Conservation (phyloP, 1,140 invertebrate genomes). For the Ips typographus region DNA sequence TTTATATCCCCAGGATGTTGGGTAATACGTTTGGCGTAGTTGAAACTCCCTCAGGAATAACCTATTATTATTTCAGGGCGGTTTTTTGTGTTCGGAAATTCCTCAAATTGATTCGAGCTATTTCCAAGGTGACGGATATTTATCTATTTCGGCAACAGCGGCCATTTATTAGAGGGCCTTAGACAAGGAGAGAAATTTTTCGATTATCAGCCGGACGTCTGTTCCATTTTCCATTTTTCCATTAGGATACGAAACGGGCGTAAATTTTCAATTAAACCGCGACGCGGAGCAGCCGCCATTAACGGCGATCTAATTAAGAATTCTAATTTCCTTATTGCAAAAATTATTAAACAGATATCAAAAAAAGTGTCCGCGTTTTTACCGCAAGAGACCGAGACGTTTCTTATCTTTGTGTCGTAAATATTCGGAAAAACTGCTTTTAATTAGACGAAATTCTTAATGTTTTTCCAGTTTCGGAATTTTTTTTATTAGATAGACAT, state of each 20-base stretch:
- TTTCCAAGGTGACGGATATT: slow-evolving; percentile 15
- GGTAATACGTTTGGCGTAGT: slow-evolving; percentile 12
- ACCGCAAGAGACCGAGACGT: slow-evolving; percentile 12
- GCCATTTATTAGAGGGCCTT: neutral
- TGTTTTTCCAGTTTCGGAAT: slow-evolving; percentile 1
- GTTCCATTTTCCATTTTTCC: slow-evolving; percentile 35
- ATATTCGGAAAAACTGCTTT: slow-evolving; percentile 27
- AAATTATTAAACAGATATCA: slow-evolving; percentile 37
- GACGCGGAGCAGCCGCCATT: slow-evolving; percentile 29
- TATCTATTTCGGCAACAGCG: slow-evolving; percentile 8
- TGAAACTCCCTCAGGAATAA: slow-evolving; percentile 16
- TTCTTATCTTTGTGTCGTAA: slow-evolving; percentile 23
- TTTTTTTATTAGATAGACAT: neutral
- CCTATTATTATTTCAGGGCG: slow-evolving; percentile 20
- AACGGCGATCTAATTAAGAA: slow-evolving; percentile 36
- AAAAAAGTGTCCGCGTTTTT: slow-evolving; percentile 33
- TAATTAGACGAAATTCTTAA: slow-evolving; percentile 4
- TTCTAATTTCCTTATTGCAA: slow-evolving; percentile 37
- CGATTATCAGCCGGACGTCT: slow-evolving; percentile 33
- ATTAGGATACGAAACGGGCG: slow-evolving; percentile 36
- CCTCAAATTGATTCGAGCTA: slow-evolving; percentile 21
- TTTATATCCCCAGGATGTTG: slow-evolving; percentile 7
- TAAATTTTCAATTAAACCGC: slow-evolving; percentile 37
- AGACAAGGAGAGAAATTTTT: slow-evolving; percentile 17
- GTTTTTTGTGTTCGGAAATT: slow-evolving; percentile 18